Evolutionary conservation across 2,888 invertebrate genomes (phyloP).

Genomic region (Protonemura montana): DNA sequence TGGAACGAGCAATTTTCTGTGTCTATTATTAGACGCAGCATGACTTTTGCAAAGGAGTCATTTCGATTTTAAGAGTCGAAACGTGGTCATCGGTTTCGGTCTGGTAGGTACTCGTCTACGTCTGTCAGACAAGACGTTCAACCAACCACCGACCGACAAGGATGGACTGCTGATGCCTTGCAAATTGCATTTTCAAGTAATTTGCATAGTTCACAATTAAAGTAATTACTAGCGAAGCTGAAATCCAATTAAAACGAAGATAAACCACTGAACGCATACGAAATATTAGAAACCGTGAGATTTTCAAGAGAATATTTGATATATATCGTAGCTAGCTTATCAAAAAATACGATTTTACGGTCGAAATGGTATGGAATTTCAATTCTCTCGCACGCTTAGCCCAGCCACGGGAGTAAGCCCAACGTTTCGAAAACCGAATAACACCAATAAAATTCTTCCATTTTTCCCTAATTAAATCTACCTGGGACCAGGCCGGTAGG

Average conservation of each 20-base stretch:
- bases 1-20: background rate
- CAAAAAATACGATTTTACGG: background rate
- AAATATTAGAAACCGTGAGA: background rate
- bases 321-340: background rate
- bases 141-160: background rate
- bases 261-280: background rate
- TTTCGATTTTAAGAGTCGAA: background rate
- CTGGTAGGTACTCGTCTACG: background rate
- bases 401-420: background rate
- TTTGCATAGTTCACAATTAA: background rate
- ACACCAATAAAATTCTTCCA: background rate
- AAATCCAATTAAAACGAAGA: background rate
- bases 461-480: background rate
- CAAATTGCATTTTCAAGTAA: background rate
- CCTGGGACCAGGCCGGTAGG: background rate
- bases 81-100: background rate
- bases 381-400: background rate
- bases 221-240: background rate
- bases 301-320: background rate
- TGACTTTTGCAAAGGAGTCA: conserved; percentile 1
- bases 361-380: background rate
- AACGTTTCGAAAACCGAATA: background rate
- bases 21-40: background rate
- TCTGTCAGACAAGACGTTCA: background rate
- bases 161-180: background rate